phyloP scores from a whole-genome alignment of 2,888 invertebrate species.

The Hypomecis punctinalis region DNA sequence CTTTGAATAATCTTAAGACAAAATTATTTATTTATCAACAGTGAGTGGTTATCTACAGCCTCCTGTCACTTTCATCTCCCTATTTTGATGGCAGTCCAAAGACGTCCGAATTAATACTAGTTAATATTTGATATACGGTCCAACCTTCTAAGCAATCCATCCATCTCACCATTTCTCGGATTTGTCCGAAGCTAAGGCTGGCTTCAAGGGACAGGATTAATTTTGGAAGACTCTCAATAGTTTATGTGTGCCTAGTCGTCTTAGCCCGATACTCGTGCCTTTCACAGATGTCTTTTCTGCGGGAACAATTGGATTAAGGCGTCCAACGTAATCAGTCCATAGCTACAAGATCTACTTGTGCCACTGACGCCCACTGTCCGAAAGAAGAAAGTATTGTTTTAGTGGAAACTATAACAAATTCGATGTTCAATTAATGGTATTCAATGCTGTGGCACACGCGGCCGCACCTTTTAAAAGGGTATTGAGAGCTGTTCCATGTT shows the following conservation, averaged over 20 bases:
- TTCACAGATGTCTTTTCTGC: neutral
- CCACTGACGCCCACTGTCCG: too few species aligned
- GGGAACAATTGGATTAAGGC: conserved; percentile 7
- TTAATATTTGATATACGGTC: conserved; percentile 14
- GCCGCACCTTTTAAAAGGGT: too few species aligned
- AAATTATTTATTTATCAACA: conserved; percentile 2
- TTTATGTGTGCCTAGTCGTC: neutral
- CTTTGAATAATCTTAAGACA: neutral
- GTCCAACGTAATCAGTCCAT: conserved; percentile 10
- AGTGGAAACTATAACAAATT: too few species aligned
- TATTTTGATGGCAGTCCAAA: neutral
- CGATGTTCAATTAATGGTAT: too few species aligned
- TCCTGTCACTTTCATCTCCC: neutral
- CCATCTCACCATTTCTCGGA: conserved; percentile 21
- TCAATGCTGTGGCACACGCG: too few species aligned
- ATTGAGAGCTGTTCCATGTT: too few species aligned
- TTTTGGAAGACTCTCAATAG: conserved; percentile 18
- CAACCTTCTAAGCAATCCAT: conserved; percentile 19
- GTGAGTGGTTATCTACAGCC: conserved; percentile 2
- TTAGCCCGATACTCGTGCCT: neutral
- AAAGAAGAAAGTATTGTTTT: too few species aligned
- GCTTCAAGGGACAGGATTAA: conserved; percentile 27
- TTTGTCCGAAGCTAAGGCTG: conserved; percentile 18
- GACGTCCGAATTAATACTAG: conserved; percentile 8
- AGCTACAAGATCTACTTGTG: too few species aligned